These are phyloP conservation scores for Harpagus bidentatus DNA, from an alignment of 2,113 vertebrate genomes.

Conservation along the genomic window DNA sequence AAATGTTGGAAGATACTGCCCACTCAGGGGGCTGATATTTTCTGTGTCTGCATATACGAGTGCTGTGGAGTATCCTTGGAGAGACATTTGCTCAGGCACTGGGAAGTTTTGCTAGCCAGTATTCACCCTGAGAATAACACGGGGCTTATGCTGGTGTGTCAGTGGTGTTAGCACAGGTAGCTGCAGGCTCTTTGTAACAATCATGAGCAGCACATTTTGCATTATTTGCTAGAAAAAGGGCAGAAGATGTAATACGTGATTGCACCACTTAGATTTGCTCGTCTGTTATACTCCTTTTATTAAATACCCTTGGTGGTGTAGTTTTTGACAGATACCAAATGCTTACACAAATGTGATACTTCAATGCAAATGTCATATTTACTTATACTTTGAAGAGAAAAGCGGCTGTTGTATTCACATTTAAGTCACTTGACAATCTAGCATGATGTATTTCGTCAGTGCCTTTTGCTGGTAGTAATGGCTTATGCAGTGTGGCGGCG, in stretches of 20 bases:
- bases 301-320: neutral
- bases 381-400: neutral
- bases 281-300: neutral
- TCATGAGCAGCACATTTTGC: neutral
- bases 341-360: neutral
- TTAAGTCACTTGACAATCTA: neutral
- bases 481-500: neutral
- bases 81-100: neutral
- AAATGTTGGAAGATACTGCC: neutral
- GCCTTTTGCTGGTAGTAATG: neutral
- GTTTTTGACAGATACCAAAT: neutral
- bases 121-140: neutral
- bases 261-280: neutral
- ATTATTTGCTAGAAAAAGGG: neutral
- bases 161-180: neutral
- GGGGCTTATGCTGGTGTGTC: fast-evolving
- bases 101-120: neutral
- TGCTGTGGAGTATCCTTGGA: neutral
- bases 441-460: neutral
- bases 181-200: neutral
- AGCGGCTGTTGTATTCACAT: neutral
- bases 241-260: neutral
- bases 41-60: neutral
- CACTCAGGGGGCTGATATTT: neutral
- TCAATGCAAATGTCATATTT: neutral